These are phyloP conservation scores for Hecatera dysodea DNA, from an alignment of 2,888 invertebrate genomes.

Conservation along the genomic window DNA sequence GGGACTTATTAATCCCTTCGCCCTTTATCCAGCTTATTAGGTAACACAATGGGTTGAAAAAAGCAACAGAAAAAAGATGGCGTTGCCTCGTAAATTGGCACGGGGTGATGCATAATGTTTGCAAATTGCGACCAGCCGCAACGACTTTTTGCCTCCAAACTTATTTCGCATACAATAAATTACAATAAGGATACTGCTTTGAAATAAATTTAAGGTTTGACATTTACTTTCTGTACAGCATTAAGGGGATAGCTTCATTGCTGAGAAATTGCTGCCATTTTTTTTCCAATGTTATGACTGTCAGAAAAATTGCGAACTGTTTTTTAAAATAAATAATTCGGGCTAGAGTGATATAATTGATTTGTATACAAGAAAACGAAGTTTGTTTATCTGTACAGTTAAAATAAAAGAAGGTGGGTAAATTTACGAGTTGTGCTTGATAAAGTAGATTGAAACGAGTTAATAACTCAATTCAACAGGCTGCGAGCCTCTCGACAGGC, in stretches of 20 bases:
- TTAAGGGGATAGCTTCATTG: conserved; percentile 55
- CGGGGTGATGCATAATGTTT: conserved; percentile 77
- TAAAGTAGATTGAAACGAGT: conserved; percentile 24
- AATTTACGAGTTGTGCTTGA: conserved; percentile 10
- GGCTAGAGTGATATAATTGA: conserved; percentile 27
- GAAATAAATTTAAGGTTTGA: conserved; percentile 78
- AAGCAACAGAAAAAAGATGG: conserved; percentile 56
- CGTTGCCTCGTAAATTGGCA: conserved; percentile 66
- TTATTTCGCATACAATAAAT: conserved; percentile 80
- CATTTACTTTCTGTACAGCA: conserved; percentile 65
- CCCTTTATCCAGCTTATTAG: conserved; percentile 64
- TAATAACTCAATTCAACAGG: conserved; percentile 44
- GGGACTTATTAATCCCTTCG: conserved; percentile 58
- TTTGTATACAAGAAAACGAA: conserved; percentile 7
- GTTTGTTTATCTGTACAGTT: not conserved
- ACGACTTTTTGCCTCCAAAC: conserved; percentile 74
- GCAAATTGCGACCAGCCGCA: conserved; percentile 78
- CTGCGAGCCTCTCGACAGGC: not conserved
- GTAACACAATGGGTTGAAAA: conserved; percentile 66
- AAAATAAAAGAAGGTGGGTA: conserved; percentile 12
- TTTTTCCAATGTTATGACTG: not conserved
- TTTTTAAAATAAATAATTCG: not conserved
- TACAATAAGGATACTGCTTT: conserved; percentile 71
- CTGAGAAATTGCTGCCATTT: conserved; percentile 12
- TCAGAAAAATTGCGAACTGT: not conserved